phyloP scores from a whole-genome alignment of 1,140 invertebrate genomes.

The Oreohelix idahoensis region DNA sequence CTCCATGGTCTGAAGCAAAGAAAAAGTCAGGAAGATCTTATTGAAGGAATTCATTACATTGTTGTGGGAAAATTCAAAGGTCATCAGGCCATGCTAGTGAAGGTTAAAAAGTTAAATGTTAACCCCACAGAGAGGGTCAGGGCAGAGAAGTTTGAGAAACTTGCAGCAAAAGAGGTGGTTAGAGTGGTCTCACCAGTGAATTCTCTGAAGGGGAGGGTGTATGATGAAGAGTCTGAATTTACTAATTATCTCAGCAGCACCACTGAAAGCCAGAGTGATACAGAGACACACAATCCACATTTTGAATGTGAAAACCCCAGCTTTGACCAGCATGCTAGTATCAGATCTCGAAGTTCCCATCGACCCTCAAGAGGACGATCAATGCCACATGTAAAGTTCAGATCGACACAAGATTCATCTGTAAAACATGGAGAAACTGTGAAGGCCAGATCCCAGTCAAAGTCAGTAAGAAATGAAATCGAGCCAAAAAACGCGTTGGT shows the following conservation, averaged over 20 bases:
- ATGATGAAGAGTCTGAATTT: neutral
- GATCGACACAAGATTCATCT: neutral
- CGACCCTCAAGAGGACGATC: neutral
- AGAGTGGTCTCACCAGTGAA: neutral
- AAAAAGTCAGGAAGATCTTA: constrained; percentile 12
- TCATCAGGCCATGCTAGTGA: constrained; percentile 56
- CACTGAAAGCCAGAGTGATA: neutral
- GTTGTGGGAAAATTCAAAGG: constrained; percentile 65
- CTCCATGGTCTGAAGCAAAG: neutral
- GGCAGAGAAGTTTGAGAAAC: constrained; percentile 39
- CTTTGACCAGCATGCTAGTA: neutral
- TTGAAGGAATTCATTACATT: constrained; percentile 58
- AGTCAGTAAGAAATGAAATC: neutral
- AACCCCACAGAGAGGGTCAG: constrained; percentile 45
- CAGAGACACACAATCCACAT: neutral
- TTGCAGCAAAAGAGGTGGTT: neutral
- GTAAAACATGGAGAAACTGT: neutral
- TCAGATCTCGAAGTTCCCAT: neutral
- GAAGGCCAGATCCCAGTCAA: neutral
- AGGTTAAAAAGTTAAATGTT: constrained; percentile 51
- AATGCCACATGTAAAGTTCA: neutral
- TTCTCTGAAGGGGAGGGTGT: neutral
- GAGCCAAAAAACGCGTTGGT: constrained; percentile 8
- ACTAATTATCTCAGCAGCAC: neutral
- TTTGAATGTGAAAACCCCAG: neutral